Percentiles rank a stretch among this genome's conserved stretches.
Conservation (phyloP, 2,113 vertebrate species). For the Taxidea taxus region DNA sequence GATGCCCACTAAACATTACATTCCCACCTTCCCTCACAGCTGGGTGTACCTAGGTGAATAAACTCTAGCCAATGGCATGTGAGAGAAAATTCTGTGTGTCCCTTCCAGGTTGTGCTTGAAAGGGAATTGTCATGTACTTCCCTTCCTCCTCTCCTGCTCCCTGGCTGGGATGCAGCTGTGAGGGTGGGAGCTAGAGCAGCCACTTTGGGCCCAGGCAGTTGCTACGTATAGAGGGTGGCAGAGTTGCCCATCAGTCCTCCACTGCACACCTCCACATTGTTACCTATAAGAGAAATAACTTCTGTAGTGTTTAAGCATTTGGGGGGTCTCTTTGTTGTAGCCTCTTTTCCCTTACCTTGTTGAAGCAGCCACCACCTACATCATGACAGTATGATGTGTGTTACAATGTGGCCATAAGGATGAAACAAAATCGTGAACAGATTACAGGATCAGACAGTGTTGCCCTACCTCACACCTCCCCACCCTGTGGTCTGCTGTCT, state of each 20-base stretch:
- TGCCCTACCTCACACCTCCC: not conserved
- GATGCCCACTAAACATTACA: not conserved
- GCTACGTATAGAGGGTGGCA: not conserved
- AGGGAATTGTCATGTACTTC: not conserved
- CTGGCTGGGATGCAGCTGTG: not conserved
- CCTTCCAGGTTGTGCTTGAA: too few species aligned
- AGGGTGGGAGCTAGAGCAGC: not conserved
- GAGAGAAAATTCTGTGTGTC: not conserved
- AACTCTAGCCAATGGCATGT: not conserved
- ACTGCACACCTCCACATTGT: not conserved
- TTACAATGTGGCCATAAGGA: not conserved
- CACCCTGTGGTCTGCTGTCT: not conserved
- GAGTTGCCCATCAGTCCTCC: not conserved
- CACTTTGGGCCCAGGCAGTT: not conserved
- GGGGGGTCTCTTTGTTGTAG: not conserved
- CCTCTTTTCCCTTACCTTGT: not conserved
- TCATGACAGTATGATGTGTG: not conserved
- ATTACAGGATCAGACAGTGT: too few species aligned
- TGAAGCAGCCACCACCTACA: accelerated
- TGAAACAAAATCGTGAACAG: too few species aligned
- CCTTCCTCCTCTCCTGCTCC: too few species aligned
- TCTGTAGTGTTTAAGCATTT: too few species aligned
- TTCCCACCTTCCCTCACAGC: not conserved
- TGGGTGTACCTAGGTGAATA: too few species aligned
- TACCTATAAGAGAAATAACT: not conserved